phyloP scores from a whole-genome alignment of 1,140 invertebrate genomes.

The Brachionus plicatilis region DNA sequence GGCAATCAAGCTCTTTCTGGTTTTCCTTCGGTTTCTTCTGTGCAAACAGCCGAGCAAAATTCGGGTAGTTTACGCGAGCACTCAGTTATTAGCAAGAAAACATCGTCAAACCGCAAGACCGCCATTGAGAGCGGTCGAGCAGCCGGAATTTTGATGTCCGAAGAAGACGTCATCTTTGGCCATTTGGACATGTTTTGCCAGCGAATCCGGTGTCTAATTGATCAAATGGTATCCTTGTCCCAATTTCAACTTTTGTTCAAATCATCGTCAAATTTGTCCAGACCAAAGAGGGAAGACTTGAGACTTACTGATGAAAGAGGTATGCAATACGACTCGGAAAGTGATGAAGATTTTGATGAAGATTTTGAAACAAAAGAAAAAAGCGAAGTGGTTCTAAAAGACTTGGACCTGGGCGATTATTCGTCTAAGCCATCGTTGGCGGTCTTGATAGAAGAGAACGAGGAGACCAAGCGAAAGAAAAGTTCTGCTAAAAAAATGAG shows the following conservation, averaged over 20 bases:
- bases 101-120: not conserved
- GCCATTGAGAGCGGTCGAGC: slow-evolving; percentile 41
- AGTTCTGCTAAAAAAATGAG: not conserved
- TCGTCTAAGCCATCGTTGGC: not conserved
- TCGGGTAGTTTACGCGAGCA: not conserved
- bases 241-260: slow-evolving; percentile 46
- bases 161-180: slow-evolving; percentile 53
- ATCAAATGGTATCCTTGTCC: slow-evolving; percentile 53
- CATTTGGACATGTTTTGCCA: slow-evolving; percentile 52
- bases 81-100: slow-evolving; percentile 3
- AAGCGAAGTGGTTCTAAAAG: slow-evolving; percentile 11
- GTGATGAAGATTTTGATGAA: slow-evolving; percentile 15
- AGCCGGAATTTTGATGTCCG: slow-evolving; percentile 51
- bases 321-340: not conserved
- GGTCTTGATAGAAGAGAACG: not conserved
- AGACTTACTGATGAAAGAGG: not conserved
- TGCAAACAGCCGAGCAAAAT: slow-evolving; percentile 42
- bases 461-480: not conserved
- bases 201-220: slow-evolving; percentile 50
- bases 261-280: slow-evolving; percentile 4
- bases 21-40: slow-evolving; percentile 50
- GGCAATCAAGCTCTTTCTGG: slow-evolving; percentile 49
- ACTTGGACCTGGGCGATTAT: not conserved
- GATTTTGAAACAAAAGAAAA: not conserved
- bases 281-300: slow-evolving; percentile 22